These are phyloP conservation scores for Egretta garzetta DNA, from an alignment of 2,113 vertebrate species.

Conservation along the genomic window DNA sequence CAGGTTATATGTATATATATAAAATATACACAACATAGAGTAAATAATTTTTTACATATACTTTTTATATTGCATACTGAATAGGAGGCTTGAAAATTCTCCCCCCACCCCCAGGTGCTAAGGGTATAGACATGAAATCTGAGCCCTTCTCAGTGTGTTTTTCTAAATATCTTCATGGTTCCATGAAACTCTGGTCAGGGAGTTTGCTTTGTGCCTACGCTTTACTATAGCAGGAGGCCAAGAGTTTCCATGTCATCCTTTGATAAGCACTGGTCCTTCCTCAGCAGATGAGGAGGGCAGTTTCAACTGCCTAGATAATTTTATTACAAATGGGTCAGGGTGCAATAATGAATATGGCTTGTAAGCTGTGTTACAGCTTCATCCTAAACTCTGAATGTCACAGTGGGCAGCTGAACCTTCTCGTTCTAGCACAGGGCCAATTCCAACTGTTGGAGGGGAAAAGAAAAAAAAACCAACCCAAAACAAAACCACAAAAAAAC, in stretches of 20 bases:
- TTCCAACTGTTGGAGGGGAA: neutral
- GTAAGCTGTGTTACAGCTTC: neutral
- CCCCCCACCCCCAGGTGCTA: rapidly evolving
- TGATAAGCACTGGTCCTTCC: rapidly evolving
- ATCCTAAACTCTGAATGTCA: neutral
- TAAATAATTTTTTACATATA: neutral
- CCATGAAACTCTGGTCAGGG: neutral
- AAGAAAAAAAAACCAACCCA: neutral
- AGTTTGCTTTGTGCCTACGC: rapidly evolving
- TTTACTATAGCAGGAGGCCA: neutral
- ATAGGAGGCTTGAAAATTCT: neutral
- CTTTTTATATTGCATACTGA: neutral
- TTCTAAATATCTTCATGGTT: neutral
- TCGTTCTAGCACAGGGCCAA: neutral
- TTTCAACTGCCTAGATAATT: neutral
- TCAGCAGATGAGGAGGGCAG: neutral
- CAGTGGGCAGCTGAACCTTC: neutral
- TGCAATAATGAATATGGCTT: neutral
- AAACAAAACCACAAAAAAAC: neutral
- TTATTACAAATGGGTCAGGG: neutral
- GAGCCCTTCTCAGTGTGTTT: neutral
- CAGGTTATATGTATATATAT: neutral
- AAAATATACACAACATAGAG: neutral
- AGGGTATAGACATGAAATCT: neutral
- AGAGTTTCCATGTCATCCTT: neutral